A percentile compares a stretch with the other conserved stretches of the same genome.
Evolutionary conservation across 2,113 vertebrate species (phyloP).

Genomic region (Anthoscopus minutus): DNA sequence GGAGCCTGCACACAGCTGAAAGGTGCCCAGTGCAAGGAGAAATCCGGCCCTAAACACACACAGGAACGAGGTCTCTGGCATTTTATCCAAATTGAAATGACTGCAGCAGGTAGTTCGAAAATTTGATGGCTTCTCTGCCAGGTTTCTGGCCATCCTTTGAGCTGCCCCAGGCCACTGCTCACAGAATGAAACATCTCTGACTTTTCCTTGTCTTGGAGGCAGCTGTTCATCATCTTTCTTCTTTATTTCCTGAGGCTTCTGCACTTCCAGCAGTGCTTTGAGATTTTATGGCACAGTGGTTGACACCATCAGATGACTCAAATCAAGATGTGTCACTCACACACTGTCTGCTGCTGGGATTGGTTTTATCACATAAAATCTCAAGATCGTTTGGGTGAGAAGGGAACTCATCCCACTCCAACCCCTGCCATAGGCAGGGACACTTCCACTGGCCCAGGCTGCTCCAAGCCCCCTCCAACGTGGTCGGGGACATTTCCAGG

Average conservation of each 20-base stretch:
- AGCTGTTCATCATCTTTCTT: not conserved
- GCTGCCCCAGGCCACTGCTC: not conserved
- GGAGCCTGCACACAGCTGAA: not conserved
- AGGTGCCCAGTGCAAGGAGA: not conserved
- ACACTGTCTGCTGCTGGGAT: not conserved
- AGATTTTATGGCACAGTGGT: not conserved
- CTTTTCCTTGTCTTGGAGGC: not conserved
- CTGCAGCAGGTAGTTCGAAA: not conserved
- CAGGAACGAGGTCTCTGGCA: not conserved
- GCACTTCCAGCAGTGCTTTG: not conserved
- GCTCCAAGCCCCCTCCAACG: fast-evolving
- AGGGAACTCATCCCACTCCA: not conserved
- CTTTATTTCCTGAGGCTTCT: not conserved
- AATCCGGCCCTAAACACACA: not conserved
- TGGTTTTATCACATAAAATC: not conserved
- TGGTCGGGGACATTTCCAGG: not conserved
- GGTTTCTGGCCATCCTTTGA: not conserved
- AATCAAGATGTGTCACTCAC: not conserved
- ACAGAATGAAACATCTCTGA: not conserved
- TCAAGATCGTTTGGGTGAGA: not conserved
- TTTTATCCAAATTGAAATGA: not conserved
- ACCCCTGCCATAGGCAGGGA: not conserved
- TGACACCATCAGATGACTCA: not conserved
- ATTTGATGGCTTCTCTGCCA: not conserved
- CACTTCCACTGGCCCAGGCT: fast-evolving